Percentiles rank a stretch among this genome's conserved stretches.
phyloP scores from a whole-genome alignment of 2,113 vertebrate genomes.

The Thunnus maccoyii region DNA sequence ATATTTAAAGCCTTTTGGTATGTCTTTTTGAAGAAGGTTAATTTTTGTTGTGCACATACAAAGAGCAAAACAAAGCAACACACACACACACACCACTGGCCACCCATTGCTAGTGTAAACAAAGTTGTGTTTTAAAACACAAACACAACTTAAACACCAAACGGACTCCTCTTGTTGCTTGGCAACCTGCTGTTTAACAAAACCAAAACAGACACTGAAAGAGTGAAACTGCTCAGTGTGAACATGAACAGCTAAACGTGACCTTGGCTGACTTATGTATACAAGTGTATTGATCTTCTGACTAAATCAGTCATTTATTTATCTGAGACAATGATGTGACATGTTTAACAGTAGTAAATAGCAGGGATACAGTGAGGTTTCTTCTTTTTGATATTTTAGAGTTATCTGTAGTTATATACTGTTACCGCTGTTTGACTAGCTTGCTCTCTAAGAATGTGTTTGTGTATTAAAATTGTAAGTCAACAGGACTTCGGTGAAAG shows the following conservation, averaged over 20 bases:
- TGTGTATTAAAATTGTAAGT: background rate
- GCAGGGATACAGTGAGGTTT: background rate
- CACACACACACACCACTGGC: background rate
- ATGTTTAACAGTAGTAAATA: background rate
- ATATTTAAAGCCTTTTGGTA: background rate
- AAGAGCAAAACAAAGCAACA: background rate
- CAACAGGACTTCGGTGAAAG: background rate
- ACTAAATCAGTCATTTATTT: background rate
- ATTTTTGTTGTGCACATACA: background rate
- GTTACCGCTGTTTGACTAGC: background rate
- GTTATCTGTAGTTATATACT: too few species aligned
- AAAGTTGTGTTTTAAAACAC: background rate
- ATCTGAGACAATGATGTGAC: background rate
- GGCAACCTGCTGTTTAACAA: background rate
- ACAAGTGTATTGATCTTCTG: background rate
- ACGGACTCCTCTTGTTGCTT: background rate
- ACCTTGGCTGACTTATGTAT: background rate
- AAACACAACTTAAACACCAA: background rate
- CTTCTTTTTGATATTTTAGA: background rate
- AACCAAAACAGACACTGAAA: slow-evolving; percentile 3
- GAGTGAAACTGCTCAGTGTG: background rate
- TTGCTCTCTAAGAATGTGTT: background rate
- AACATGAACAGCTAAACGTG: background rate
- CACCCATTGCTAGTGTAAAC: background rate
- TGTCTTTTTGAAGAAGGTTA: background rate